Percentiles rank a stretch among this genome's conserved stretches.
Evolutionary conservation across 2,797 vertebrate genomes (phyloP).

Genomic region (Leucoraja ocellata): DNA sequence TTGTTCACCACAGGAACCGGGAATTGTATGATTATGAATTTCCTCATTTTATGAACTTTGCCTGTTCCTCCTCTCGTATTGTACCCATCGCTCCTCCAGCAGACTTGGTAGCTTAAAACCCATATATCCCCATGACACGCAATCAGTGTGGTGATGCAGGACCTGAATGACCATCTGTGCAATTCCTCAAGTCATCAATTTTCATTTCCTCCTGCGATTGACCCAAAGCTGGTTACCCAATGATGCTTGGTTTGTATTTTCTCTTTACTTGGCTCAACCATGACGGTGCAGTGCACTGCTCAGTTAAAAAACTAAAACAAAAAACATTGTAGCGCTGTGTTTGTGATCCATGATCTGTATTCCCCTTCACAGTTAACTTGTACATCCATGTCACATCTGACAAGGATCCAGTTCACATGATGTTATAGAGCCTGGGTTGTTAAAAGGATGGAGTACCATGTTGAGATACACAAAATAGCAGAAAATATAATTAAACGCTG

Average conservation of each 20-base stretch:
- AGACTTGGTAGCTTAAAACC: no score
- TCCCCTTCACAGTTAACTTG: not conserved
- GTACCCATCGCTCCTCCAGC: no score
- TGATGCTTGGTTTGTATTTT: not conserved
- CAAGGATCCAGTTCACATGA: not conserved
- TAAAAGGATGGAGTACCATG: not conserved
- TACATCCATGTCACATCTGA: not conserved
- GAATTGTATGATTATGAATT: not conserved
- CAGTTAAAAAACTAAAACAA: not conserved
- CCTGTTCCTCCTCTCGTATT: not conserved
- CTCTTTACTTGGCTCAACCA: not conserved
- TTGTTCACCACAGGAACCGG: not conserved
- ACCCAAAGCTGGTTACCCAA: no score
- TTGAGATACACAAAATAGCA: not conserved
- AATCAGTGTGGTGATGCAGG: not conserved
- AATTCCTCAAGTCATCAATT: not conserved
- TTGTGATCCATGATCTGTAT: not conserved
- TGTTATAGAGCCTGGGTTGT: not conserved
- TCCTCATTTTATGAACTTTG: not conserved
- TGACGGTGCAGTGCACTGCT: no score
- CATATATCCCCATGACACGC: not conserved
- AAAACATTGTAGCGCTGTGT: not conserved
- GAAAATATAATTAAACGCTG: not conserved
- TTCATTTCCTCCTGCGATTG: not conserved
- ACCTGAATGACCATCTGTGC: not conserved